A percentile compares a stretch with the other conserved stretches of the same genome.
Conservation (phyloP, 64 coral and sea anemone genomes). For the Actinia equina region DNA sequence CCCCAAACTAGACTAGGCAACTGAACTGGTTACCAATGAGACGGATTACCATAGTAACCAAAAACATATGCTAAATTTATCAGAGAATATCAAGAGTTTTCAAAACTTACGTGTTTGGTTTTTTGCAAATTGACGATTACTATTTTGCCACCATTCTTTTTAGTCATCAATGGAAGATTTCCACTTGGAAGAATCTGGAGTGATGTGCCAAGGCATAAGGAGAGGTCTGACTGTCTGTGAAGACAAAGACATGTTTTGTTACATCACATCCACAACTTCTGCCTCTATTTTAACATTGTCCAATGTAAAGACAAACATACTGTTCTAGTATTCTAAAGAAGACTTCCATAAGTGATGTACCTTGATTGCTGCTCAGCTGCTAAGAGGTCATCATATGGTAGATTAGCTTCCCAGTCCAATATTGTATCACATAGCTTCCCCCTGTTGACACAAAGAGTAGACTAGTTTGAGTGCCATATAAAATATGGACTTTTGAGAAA, state of each 20-base stretch:
- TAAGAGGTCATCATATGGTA: slow-evolving; percentile 80
- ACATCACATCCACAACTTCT: not conserved
- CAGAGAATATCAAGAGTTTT: not conserved
- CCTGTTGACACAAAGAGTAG: slow-evolving; percentile 27
- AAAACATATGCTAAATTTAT: too few species aligned
- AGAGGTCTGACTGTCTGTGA: slow-evolving; percentile 74
- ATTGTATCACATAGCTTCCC: slow-evolving; percentile 94
- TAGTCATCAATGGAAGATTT: slow-evolving; percentile 78
- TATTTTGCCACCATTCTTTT: slow-evolving; percentile 91
- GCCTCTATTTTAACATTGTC: not conserved
- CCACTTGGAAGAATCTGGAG: slow-evolving; percentile 95
- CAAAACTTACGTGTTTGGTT: slow-evolving; percentile 87
- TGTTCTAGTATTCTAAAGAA: not conserved
- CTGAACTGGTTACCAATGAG: too few species aligned
- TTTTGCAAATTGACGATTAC: slow-evolving; percentile 95
- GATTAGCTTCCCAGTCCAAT: slow-evolving; percentile 92
- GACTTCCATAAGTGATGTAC: slow-evolving; percentile 1
- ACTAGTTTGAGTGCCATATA: not conserved
- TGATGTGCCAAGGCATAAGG: slow-evolving; percentile 90
- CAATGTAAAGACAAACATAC: too few species aligned
- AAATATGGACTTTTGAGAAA: too few species aligned
- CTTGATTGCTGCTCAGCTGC: slow-evolving; percentile 88
- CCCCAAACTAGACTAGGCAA: too few species aligned
- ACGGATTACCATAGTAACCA: too few species aligned
- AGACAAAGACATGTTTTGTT: not conserved